Percentiles rank a stretch among this genome's conserved stretches.
Evolutionary conservation across 2,113 vertebrate genomes (phyloP).

Genomic region (Odocoileus virginianus): DNA sequence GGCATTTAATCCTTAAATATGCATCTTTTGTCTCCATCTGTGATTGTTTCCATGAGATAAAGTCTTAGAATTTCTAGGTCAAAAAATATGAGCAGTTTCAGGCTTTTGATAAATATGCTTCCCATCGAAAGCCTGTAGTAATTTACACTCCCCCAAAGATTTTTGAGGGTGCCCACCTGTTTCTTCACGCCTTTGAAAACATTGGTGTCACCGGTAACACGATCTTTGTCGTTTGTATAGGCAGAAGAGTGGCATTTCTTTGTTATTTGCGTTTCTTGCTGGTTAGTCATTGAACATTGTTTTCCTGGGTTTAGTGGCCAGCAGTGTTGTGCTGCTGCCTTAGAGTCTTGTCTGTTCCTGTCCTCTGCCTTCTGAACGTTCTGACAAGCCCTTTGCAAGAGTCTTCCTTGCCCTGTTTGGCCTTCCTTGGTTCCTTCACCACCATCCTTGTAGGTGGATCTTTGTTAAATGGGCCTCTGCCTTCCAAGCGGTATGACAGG

Average conservation of each 20-base stretch:
- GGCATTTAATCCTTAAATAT: constrained; percentile 13
- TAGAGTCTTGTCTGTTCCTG: not conserved
- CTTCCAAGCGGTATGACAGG: constrained; percentile 46
- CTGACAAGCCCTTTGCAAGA: constrained; percentile 32
- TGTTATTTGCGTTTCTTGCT: not conserved
- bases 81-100: not conserved
- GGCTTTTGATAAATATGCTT: not conserved
- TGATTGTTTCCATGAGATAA: not conserved
- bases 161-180: constrained; percentile 6
- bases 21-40: not conserved
- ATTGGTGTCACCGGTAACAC: not conserved
- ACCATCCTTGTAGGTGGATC: constrained; percentile 47
- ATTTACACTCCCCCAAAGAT: not conserved
- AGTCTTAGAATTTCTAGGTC: constrained; percentile 19
- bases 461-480: constrained; percentile 71
- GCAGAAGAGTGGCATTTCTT: not conserved
- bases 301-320: not conserved
- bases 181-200: not conserved
- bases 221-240: not conserved
- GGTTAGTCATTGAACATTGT: not conserved
- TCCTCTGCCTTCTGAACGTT: not conserved
- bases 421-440: not conserved
- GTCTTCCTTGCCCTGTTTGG: constrained; percentile 51
- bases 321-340: not conserved
- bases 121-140: not conserved